Evolutionary conservation across 2,113 vertebrate species (phyloP).

Genomic region (Misgurnus mizolepis): DNA sequence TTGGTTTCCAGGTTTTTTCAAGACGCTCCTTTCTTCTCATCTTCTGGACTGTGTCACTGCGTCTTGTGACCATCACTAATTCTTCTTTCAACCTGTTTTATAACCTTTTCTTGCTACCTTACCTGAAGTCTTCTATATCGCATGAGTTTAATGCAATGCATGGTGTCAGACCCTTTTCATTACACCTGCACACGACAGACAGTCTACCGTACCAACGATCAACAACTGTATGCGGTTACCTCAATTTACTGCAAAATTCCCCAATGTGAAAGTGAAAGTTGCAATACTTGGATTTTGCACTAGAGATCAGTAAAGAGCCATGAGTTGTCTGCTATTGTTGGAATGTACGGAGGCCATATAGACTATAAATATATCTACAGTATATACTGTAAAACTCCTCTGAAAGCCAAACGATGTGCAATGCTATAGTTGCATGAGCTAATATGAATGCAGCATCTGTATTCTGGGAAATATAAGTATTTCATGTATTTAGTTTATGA

Average conservation of each 20-base stretch:
- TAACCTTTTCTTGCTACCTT: neutral
- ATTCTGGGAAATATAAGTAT: neutral
- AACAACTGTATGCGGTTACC: too few species aligned
- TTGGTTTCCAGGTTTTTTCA: slow-evolving; percentile 13
- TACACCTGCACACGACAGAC: neutral
- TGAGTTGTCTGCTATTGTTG: slow-evolving; percentile 2
- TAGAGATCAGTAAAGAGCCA: slow-evolving; percentile 47
- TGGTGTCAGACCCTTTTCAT: neutral
- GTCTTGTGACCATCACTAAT: neutral
- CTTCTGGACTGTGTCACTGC: slow-evolving; percentile 13
- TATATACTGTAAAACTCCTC: neutral
- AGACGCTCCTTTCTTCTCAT: neutral
- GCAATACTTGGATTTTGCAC: slow-evolving; percentile 45
- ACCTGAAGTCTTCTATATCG: slow-evolving; percentile 10
- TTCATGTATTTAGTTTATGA: too few species aligned
- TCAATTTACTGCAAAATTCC: neutral
- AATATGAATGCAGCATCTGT: neutral
- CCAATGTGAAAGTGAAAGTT: neutral
- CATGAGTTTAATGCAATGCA: slow-evolving; percentile 29
- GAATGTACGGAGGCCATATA: slow-evolving; percentile 18
- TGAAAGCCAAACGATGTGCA: slow-evolving; percentile 3
- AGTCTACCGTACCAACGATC: neutral
- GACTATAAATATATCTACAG: neutral
- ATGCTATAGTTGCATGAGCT: slow-evolving; percentile 42
- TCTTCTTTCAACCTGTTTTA: neutral